Evolutionary conservation across 2,113 vertebrate species (phyloP), one percentile per base, ranked within the genome.

Genomic region (Dermatemys mawii): DNA sequence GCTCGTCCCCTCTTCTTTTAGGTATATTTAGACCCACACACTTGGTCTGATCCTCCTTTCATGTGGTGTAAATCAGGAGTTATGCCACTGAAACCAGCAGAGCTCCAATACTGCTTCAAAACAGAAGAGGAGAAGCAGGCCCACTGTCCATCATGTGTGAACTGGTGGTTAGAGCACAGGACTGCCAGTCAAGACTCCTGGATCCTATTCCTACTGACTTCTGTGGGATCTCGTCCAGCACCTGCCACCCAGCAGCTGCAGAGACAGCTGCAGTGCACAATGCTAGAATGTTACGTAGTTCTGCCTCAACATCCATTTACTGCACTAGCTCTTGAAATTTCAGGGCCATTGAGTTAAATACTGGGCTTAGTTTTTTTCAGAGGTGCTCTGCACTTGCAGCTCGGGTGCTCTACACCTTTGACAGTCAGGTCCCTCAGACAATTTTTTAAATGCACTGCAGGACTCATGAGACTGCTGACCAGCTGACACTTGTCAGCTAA

Each of bases 11-110:
- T 46, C 73, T 46, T 46, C 41, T 41, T 76, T 76, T 41, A 29
- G 73, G 1, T 0, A 26, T 19, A 5, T 41, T 75, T 5, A 54
- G 8, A 29, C 50, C 38, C 79, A 29, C 51, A 44, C 13, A 9
- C 79, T 41, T 51, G 51, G 51, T 38, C 6, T 41, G 51, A 53
- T 41, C n/a, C 0, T 5, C 2, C 29, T 5, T 6, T n/a, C 0
- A 0, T 24, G 4, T 3, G 4, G 10, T 3, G 6, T 1, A 3
- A 26, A n/a, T 38, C 32, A 83, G 80, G 11, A 84, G 63, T 12
- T 32, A 2, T 24, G 86, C 60, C 0, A 0, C 51, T 78, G 2
- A 1, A 91, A 70, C 17, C 63, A 70, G 19, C 1, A 1, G 29
- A 0, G 2, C 19, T 11, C 38, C 0, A 0, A 53, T 19, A 53